phyloP scores from a whole-genome alignment of 2,797 vertebrate genomes.

The Loriculus beryllinus region DNA sequence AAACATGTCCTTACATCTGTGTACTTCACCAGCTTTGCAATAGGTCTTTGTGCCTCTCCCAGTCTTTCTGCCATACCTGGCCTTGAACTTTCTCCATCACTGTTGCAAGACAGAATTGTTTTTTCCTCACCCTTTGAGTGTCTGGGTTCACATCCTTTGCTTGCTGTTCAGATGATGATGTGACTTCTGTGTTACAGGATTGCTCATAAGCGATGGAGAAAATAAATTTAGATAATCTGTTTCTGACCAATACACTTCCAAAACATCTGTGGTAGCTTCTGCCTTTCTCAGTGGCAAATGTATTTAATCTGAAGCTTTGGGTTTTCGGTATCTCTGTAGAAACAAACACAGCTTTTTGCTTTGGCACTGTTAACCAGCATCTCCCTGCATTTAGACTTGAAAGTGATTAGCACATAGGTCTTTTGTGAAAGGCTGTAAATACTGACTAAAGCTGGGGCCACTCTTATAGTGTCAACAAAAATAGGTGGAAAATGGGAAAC shows the following conservation, averaged over 20 bases:
- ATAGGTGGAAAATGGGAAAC: neutral
- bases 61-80: neutral
- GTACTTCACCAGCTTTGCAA: neutral
- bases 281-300: neutral
- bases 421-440: neutral
- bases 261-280: neutral
- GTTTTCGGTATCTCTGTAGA: neutral
- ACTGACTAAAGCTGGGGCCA: neutral
- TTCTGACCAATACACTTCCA: neutral
- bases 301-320: neutral
- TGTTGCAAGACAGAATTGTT: neutral
- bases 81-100: neutral
- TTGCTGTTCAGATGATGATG: neutral
- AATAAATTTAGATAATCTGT: neutral
- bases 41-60: neutral
- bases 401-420: neutral
- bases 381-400: neutral
- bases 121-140: neutral
- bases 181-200: neutral
- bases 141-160: neutral
- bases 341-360: slow-evolving; percentile 9
- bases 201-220: neutral
- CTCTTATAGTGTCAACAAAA: neutral
- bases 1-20: neutral
- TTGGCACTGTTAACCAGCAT: neutral